A percentile compares a stretch with the other conserved stretches of the same genome.
These are phyloP conservation scores for Varecia variegata DNA, from an alignment of 2,797 vertebrate genomes.

Conservation along the genomic window DNA sequence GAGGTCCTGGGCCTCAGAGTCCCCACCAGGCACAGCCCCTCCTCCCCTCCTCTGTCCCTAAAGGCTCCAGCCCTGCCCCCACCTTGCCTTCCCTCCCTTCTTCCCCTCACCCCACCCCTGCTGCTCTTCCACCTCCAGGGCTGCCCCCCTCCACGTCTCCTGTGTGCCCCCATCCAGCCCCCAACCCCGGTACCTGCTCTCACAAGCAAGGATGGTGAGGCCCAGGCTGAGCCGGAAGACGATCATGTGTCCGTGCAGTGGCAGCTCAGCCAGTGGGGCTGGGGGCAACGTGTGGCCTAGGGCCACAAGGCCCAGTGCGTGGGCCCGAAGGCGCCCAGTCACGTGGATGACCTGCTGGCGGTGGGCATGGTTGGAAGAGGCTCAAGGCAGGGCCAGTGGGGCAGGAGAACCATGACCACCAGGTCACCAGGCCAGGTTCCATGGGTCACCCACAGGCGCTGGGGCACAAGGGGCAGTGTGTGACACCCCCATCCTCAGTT, in stretches of 20 bases:
- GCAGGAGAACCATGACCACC: background rate
- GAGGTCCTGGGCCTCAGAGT: background rate
- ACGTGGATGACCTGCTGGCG: slow-evolving; percentile 91
- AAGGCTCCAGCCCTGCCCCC: background rate
- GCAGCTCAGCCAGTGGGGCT: slow-evolving; percentile 92
- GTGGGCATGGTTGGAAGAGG: background rate
- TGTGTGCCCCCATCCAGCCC: background rate
- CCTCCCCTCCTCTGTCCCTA: background rate
- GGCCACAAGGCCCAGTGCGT: slow-evolving; percentile 90
- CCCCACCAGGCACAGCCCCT: no score
- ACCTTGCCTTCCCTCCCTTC: no score
- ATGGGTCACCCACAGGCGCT: background rate
- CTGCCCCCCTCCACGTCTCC: background rate
- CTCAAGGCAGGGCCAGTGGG: background rate
- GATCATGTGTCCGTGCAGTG: slow-evolving; percentile 93
- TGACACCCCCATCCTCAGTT: background rate
- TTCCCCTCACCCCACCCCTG: rapidly evolving
- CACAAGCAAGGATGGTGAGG: slow-evolving; percentile 94
- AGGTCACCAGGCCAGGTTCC: background rate
- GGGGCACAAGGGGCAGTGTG: background rate
- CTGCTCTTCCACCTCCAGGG: rapidly evolving
- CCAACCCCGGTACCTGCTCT: slow-evolving; percentile 89
- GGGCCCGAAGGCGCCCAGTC: slow-evolving; percentile 90
- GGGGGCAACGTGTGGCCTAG: slow-evolving; percentile 93
- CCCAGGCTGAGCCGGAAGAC: slow-evolving; percentile 95